phyloP scores from a whole-genome alignment of 1,140 invertebrate genomes.

The Neodiprion pinetum region DNA sequence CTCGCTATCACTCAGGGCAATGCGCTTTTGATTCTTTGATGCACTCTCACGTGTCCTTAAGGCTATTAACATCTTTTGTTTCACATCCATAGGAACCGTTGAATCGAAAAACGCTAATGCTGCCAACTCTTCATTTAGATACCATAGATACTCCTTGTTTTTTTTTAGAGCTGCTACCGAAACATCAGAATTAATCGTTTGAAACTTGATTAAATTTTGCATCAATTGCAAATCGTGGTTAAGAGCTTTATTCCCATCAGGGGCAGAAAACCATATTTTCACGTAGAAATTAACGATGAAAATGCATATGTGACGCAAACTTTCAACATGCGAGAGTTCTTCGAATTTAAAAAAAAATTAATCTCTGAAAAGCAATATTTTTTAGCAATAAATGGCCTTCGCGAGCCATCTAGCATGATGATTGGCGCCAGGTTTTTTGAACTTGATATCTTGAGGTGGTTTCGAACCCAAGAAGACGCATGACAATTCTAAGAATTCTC shows the following conservation, averaged over 20 bases:
- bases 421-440: constrained; percentile 51
- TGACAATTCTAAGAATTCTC: constrained; percentile 48
- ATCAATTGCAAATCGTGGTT: constrained; percentile 34
- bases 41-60: background rate
- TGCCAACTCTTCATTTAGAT: constrained; percentile 28
- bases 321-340: constrained; percentile 25
- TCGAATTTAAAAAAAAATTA: background rate
- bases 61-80: background rate
- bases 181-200: constrained; percentile 21
- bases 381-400: constrained; percentile 54
- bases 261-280: constrained; percentile 36
- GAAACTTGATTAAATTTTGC: constrained; percentile 27
- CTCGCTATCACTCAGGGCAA: background rate
- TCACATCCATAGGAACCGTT: constrained; percentile 12
- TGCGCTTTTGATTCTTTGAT: background rate
- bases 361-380: constrained; percentile 40
- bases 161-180: constrained; percentile 27
- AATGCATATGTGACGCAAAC: constrained; percentile 27
- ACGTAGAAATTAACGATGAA: constrained; percentile 41
- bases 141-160: constrained; percentile 36
- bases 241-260: constrained; percentile 26
- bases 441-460: constrained; percentile 35
- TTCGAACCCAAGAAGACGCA: constrained; percentile 46
- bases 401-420: constrained; percentile 53
- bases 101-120: constrained; percentile 34